These are phyloP conservation scores for Geotrypetes seraphini DNA, from an alignment of 2,797 vertebrate species.

Conservation along the genomic window DNA sequence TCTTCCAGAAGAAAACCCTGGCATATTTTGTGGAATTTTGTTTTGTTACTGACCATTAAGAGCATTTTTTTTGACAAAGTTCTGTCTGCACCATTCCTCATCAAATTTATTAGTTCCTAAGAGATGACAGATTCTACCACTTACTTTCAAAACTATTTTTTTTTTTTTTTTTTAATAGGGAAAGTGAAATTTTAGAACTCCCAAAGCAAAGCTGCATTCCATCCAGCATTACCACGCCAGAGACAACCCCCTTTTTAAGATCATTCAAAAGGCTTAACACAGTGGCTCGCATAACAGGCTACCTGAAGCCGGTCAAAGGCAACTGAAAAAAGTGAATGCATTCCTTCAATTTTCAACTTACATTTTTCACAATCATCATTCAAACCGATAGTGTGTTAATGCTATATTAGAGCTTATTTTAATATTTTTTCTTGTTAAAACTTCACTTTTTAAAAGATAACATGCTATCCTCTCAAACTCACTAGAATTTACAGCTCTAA, in stretches of 20 bases:
- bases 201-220: constrained; percentile 12
- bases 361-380: too few species aligned
- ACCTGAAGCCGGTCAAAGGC: neutral
- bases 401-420: too few species aligned
- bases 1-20: constrained; percentile 26
- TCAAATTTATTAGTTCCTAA: constrained; percentile 16
- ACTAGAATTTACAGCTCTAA: too few species aligned
- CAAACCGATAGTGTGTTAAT: too few species aligned
- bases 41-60: constrained; percentile 26
- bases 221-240: neutral
- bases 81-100: constrained; percentile 24
- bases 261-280: neutral
- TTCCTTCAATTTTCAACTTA: too few species aligned
- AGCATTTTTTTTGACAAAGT: constrained; percentile 23
- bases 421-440: too few species aligned
- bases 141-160: constrained; percentile 14
- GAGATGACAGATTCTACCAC: constrained; percentile 33
- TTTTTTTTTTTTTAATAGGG: constrained; percentile 10
- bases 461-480: too few species aligned
- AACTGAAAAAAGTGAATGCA: too few species aligned
- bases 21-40: constrained; percentile 15
- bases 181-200: constrained; percentile 22
- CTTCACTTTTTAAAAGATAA: too few species aligned
- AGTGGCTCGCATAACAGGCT: neutral
- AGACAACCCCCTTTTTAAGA: neutral